Percentiles rank a stretch among this genome's conserved stretches.
These are phyloP conservation scores for Biston stratarius DNA, from an alignment of 2,888 invertebrate genomes.

Conservation along the genomic window DNA sequence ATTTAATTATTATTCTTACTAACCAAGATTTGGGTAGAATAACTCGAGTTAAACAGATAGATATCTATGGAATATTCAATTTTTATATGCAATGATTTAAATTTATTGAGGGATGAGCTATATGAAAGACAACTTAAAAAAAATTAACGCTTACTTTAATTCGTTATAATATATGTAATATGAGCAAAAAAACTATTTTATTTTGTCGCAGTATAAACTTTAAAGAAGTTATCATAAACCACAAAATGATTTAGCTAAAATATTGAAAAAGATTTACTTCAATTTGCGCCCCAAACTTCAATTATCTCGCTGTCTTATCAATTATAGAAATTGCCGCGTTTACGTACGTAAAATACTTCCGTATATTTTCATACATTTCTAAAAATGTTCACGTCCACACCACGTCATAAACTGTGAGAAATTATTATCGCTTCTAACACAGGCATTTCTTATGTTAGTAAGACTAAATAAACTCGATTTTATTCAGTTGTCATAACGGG, in stretches of 20 bases:
- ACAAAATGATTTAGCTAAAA: conserved; percentile 17
- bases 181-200: no score
- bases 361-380: conserved; percentile 40
- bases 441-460: conserved; percentile 22
- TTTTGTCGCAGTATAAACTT: background rate
- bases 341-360: conserved; percentile 30
- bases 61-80: no score
- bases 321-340: conserved; percentile 20
- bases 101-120: no score
- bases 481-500: background rate
- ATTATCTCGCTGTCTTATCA: conserved; percentile 16
- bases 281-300: conserved; percentile 22
- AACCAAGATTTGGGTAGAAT: no score
- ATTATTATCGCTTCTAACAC: conserved; percentile 50
- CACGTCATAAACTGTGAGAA: conserved; percentile 62
- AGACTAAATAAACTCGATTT: background rate
- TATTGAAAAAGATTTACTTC: conserved; percentile 25
- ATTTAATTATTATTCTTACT: no score
- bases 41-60: no score
- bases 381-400: conserved; percentile 51
- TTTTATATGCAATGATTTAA: no score
- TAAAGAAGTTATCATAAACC: conserved; percentile 10
- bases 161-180: no score
- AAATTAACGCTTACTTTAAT: no score
- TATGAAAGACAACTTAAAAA: no score